A percentile compares a stretch with the other conserved stretches of the same genome.
Conservation (phyloP, 2,113 vertebrate genomes). For the Sterrhoptilus dennistouni region DNA sequence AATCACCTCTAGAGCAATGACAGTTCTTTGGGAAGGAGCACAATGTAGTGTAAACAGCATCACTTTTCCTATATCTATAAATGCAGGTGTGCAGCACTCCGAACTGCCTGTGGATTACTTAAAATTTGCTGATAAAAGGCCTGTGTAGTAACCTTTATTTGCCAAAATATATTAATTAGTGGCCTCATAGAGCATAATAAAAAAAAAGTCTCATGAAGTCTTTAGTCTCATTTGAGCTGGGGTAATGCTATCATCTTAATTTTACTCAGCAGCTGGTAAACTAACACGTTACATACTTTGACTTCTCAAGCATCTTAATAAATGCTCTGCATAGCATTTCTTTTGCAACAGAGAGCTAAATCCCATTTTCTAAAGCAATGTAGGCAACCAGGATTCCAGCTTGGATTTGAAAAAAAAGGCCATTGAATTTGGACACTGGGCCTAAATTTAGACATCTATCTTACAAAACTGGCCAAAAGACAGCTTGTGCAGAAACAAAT, state of each 20-base stretch:
- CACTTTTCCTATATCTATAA: neutral
- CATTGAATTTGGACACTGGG: neutral
- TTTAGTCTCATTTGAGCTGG: neutral
- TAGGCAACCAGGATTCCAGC: neutral
- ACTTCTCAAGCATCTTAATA: neutral
- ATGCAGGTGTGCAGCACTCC: neutral
- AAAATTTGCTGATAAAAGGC: neutral
- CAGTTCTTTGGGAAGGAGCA: neutral
- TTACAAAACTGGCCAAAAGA: neutral
- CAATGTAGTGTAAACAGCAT: neutral
- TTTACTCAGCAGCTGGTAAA: neutral
- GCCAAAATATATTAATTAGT: neutral
- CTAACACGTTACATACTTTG: neutral
- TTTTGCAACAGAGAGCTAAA: neutral
- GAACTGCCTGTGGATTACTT: neutral
- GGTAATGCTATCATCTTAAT: neutral
- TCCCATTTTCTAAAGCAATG: neutral
- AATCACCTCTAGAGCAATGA: neutral
- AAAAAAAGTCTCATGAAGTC: neutral
- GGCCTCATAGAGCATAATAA: neutral
- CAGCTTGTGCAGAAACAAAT: slow-evolving; percentile 19
- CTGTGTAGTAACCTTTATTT: neutral
- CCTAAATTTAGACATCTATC: slow-evolving; percentile 46
- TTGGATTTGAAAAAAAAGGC: fast-evolving
- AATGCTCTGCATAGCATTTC: neutral